A percentile compares a stretch with the other conserved stretches of the same genome.
Conservation (phyloP, 64 coral and sea anemone species). For the Stichodactyla helianthus region DNA sequence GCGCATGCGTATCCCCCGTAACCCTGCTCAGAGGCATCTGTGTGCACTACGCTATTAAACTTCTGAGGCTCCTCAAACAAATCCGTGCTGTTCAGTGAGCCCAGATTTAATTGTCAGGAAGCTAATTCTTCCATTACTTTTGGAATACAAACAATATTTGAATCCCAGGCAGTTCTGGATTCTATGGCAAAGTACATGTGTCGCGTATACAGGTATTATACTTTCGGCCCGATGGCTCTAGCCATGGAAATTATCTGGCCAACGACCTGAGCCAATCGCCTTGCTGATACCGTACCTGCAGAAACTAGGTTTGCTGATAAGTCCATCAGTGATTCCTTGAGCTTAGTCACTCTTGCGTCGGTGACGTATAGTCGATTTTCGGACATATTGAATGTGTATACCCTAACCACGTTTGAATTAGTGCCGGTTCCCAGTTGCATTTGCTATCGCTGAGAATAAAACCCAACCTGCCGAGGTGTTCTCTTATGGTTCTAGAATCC, state of each 20-base stretch:
- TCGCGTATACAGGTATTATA: no score
- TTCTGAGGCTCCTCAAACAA: constrained; percentile 16
- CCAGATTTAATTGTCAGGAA: neutral
- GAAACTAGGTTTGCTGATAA: no score
- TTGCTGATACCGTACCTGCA: no score
- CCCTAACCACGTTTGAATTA: neutral
- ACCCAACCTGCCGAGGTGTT: no score
- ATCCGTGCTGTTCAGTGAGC: neutral
- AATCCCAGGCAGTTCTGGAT: neutral
- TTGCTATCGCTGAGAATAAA: no score
- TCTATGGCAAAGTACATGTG: no score
- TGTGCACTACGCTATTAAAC: constrained; percentile 23
- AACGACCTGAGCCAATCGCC: no score
- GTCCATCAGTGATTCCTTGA: neutral
- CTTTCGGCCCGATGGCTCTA: no score
- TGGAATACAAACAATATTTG: neutral
- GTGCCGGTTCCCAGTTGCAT: no score
- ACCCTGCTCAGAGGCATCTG: constrained; percentile 22
- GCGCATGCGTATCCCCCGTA: constrained; percentile 22
- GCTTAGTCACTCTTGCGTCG: neutral
- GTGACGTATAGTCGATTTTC: neutral
- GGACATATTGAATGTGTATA: no score
- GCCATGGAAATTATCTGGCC: no score
- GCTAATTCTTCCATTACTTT: neutral
- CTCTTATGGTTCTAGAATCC: no score